Base-by-base conservation (phyloP, 2,113 vertebrate genomes). In the Orycteropus afer region DNA sequence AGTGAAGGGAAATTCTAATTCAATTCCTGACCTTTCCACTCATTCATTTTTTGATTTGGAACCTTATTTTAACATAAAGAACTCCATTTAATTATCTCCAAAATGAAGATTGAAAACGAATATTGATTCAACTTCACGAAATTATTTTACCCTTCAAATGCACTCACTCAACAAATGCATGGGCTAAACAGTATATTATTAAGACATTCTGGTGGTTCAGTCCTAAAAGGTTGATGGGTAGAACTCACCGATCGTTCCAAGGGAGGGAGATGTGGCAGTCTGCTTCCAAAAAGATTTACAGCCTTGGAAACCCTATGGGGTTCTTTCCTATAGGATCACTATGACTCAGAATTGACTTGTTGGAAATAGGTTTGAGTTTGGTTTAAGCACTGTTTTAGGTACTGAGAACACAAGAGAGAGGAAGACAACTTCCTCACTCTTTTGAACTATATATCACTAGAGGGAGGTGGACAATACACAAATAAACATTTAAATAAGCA, bases 1-100 rank as follows among this genome's bases (percentile, higher is more conserved):
- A 74, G 22, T 9, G 4, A 32, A 49, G n/a, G 27, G 10, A 83
- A 13, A n/a, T 7, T 25, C 12, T 1, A 5, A 40, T 42, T 91
- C 55, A 57, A 63, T 89, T 51, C 42, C 57, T 40, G 27, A n/a
- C 17, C 61, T 37, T 69, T 86, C 65, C 40, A 40, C 27, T 74
- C 79, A 61, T 45, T 84, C 29, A 40, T 90, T 67, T n/a, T 90
- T 92, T 90, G 25, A 87, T 59, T 86, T 82, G 37, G n/a, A 95
- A 88, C 37, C 20, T 63, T 63, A 27, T 22, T 86, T 90, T 76
- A 76, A 78, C 5, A 37, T 42, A 61, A 59, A 89, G 63, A 65
- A 5, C 18, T 29, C 12, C 32, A 81, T 90, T 89, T 96, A 42
- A 79, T 51, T 81, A 91, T 81, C 65, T 83, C 49, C 34, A 81